Evolutionary conservation across 2,888 invertebrate species (phyloP).

Genomic region (Xestia ashworthii): DNA sequence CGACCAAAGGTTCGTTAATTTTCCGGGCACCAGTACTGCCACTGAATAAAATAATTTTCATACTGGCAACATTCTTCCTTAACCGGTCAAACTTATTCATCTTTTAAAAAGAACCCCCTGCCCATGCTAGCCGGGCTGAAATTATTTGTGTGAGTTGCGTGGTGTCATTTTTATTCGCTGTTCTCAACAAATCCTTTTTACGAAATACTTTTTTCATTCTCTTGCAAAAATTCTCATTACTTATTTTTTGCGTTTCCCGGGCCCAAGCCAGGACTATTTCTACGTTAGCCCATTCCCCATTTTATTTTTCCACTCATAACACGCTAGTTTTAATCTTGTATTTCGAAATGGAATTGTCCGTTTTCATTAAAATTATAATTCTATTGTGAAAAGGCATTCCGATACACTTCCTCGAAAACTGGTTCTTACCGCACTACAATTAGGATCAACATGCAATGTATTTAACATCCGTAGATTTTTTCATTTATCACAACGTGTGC

Average conservation of each 20-base stretch:
- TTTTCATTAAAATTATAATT: conserved; percentile 9
- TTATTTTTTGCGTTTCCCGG: conserved; percentile 33
- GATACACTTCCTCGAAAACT: no score
- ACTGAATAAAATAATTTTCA: background rate
- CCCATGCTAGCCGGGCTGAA: no score
- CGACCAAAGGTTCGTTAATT: background rate
- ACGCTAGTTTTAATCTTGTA: conserved; percentile 32
- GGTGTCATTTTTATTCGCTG: conserved; percentile 27
- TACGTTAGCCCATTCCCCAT: conserved; percentile 9
- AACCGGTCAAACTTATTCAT: conserved; percentile 9
- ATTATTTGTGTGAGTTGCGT: conserved; percentile 7
- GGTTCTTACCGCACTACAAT: no score
- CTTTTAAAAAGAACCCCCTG: conserved; percentile 18
- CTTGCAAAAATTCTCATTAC: conserved; percentile 34
- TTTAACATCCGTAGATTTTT: no score
- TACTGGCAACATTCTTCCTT: background rate
- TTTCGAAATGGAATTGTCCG: conserved; percentile 23
- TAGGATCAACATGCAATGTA: no score
- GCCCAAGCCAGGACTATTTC: background rate
- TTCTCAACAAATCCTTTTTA: conserved; percentile 41
- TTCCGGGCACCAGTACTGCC: background rate
- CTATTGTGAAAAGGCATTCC: background rate
- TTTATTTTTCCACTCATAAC: conserved; percentile 32
- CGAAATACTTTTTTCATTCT: conserved; percentile 24
- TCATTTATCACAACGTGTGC: no score